Percentiles rank a stretch among this genome's conserved stretches.
Evolutionary conservation across 2,888 invertebrate species (phyloP).

Genomic region (Perdita meconis): DNA sequence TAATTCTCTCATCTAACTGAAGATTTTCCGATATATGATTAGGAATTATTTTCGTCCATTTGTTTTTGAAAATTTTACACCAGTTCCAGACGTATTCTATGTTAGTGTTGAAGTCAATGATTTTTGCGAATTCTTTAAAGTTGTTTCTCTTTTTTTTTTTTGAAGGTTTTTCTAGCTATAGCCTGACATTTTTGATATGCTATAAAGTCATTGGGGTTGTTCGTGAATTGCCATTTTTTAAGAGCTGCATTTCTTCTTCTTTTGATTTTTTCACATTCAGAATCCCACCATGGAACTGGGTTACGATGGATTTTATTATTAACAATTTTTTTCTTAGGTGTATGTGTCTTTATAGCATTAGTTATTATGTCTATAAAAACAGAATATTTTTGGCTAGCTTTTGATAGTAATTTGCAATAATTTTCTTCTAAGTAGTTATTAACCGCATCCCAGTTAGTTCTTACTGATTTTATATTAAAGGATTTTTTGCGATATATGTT

Average conservation of each 20-base stretch:
- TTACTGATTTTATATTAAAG: no score
- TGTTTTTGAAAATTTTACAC: slow-evolving; percentile 3
- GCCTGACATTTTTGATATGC: neutral
- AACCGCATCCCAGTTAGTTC: no score
- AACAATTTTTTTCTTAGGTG: slow-evolving; percentile 5
- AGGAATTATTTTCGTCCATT: slow-evolving; percentile 13
- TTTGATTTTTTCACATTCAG: neutral
- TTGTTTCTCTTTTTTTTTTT: neutral
- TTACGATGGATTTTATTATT: slow-evolving; percentile 1
- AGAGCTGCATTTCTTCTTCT: neutral
- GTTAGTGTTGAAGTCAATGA: neutral
- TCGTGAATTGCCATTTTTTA: slow-evolving; percentile 12
- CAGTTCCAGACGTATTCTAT: slow-evolving; percentile 5
- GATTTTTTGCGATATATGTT: no score
- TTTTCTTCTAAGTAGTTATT: no score
- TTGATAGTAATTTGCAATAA: no score
- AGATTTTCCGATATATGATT: neutral
- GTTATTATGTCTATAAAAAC: neutral
- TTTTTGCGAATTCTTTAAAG: slow-evolving; percentile 5
- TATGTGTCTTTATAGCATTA: neutral
- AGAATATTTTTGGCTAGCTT: no score
- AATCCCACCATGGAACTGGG: neutral
- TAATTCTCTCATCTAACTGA: neutral
- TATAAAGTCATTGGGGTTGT: neutral
- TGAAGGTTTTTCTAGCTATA: neutral